These are phyloP conservation scores for Corythornis leucogaster DNA, from an alignment of 2,797 vertebrate species.

Conservation along the genomic window DNA sequence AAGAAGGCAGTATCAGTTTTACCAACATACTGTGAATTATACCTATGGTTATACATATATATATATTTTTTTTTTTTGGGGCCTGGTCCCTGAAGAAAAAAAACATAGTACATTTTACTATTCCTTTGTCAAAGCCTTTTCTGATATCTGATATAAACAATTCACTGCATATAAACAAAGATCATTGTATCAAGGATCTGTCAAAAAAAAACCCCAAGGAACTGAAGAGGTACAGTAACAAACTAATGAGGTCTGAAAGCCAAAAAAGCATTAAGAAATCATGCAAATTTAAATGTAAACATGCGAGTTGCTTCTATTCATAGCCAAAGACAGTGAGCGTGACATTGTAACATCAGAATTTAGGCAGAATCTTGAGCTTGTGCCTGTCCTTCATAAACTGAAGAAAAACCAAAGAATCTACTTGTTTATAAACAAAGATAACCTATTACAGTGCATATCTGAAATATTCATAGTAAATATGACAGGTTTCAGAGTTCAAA, in stretches of 20 bases:
- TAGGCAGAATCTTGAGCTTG: background rate
- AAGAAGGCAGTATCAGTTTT: background rate
- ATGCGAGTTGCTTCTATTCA: constrained; percentile 2
- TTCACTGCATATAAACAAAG: background rate
- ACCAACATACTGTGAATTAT: background rate
- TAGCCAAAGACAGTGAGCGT: background rate
- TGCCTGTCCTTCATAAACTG: background rate
- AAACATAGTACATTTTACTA: background rate
- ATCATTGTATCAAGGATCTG: background rate
- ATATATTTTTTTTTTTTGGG: too few relatives aligned
- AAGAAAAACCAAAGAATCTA: background rate
- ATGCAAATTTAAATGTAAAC: constrained; percentile 17
- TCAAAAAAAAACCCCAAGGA: background rate
- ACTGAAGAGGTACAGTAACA: background rate
- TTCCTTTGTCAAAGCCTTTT: background rate
- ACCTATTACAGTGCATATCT: background rate
- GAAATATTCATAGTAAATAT: background rate
- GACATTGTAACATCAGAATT: background rate
- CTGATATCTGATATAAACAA: background rate
- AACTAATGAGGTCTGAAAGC: background rate
- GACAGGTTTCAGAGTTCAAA: background rate
- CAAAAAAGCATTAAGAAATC: constrained; percentile 37
- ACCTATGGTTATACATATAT: background rate
- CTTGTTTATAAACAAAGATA: background rate
- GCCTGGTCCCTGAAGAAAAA: background rate